Evolutionary conservation across 2,888 invertebrate genomes (phyloP).

Genomic region (Petrophora chlorosata): DNA sequence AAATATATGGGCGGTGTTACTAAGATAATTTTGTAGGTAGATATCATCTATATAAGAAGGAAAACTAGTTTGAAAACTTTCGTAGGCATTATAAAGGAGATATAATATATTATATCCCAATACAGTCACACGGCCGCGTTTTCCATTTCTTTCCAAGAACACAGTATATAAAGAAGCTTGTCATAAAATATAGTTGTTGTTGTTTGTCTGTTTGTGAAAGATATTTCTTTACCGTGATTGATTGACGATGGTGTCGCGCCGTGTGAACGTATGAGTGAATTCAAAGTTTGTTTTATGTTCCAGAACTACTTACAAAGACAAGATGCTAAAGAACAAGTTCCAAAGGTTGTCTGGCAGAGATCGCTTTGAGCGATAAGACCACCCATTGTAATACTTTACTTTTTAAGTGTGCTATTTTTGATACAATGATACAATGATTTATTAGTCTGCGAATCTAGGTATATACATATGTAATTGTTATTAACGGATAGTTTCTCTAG

Average conservation of each 20-base stretch:
- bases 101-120: conserved; percentile 26
- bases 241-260: conserved; percentile 12
- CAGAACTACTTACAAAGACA: too few relatives aligned
- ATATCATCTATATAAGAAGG: not conserved
- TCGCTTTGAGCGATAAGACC: too few relatives aligned
- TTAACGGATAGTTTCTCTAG: too few relatives aligned
- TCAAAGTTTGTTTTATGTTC: not conserved
- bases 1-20: too few relatives aligned
- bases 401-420: too few relatives aligned
- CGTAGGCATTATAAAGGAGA: conserved; percentile 2
- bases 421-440: too few relatives aligned
- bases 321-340: too few relatives aligned
- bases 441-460: too few relatives aligned
- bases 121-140: conserved; percentile 14
- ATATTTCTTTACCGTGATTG: conserved; percentile 28
- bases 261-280: conserved; percentile 15
- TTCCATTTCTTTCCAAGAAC: conserved; percentile 19
- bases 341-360: too few relatives aligned
- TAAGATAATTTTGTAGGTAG: too few relatives aligned
- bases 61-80: conserved; percentile 1
- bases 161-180: conserved; percentile 34
- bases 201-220: conserved; percentile 31
- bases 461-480: too few relatives aligned
- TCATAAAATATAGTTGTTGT: conserved; percentile 34
- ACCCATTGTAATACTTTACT: too few relatives aligned